These are phyloP conservation scores for Papilio machaon DNA, from an alignment of 1,140 invertebrate species.

Conservation along the genomic window DNA sequence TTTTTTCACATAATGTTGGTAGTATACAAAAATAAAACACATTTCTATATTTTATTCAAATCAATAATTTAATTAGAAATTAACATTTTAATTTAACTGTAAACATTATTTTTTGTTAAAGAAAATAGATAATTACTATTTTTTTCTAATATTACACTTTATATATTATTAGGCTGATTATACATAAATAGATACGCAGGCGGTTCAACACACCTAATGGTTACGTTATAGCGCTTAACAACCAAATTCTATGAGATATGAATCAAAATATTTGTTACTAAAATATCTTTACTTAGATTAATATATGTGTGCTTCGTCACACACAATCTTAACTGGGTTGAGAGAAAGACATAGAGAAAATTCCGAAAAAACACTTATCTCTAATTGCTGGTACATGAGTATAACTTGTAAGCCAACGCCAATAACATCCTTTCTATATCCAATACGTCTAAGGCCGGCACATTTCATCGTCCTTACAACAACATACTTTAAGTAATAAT, in stretches of 20 bases:
- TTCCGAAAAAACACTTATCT: conserved; percentile 70
- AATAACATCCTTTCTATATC: conserved; percentile 64
- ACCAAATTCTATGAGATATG: conserved; percentile 57
- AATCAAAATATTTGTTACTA: conserved; percentile 58
- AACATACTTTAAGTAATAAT: conserved; percentile 75
- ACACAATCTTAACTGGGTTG: conserved; percentile 71
- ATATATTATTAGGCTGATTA: conserved; percentile 69
- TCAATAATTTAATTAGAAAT: conserved; percentile 79
- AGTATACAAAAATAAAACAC: conserved; percentile 53
- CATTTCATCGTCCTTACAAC: conserved; percentile 70
- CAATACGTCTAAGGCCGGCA: conserved; percentile 79
- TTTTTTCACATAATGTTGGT: too few species aligned
- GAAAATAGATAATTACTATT: conserved; percentile 68
- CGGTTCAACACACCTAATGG: conserved; percentile 68
- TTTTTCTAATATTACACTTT: conserved; percentile 59
- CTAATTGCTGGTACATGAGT: conserved; percentile 57
- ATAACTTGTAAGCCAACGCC: conserved; percentile 66
- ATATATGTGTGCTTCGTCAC: conserved; percentile 44
- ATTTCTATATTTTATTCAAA: conserved; percentile 69
- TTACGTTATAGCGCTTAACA: conserved; percentile 55
- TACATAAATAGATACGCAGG: conserved; percentile 65
- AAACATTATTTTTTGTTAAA: conserved; percentile 67
- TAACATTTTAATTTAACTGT: conserved; percentile 73
- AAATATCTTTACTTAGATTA: conserved; percentile 63
- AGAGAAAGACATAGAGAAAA: conserved; percentile 79